Conservation (phyloP, 2,888 invertebrate species). For the Artemia sp. region DNA sequence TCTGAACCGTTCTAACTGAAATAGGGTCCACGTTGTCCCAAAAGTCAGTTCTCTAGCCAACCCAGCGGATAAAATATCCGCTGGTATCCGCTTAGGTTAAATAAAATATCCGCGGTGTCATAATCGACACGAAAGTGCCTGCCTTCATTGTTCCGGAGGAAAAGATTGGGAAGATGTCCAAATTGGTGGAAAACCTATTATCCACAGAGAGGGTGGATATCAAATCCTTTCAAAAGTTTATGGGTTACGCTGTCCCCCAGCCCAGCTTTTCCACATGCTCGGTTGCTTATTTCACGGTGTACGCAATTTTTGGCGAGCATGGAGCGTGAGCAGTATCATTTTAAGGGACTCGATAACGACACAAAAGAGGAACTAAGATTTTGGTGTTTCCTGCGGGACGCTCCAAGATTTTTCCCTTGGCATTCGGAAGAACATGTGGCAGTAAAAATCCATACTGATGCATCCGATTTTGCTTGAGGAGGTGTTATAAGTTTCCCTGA, state of each 20-base stretch:
- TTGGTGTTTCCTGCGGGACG: background rate
- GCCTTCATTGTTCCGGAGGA: background rate
- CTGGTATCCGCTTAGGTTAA: no score
- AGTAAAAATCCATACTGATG: background rate
- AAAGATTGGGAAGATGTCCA: background rate
- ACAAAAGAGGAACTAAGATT: background rate
- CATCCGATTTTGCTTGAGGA: background rate
- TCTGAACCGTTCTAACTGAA: background rate
- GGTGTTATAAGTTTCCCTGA: background rate
- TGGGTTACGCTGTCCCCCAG: background rate
- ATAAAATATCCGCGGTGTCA: background rate
- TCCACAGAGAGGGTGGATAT: background rate
- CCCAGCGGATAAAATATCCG: background rate
- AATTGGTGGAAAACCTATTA: background rate
- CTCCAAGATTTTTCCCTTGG: background rate
- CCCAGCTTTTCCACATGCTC: slow-evolving; percentile 3
- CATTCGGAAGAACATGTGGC: background rate
- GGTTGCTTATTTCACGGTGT: background rate
- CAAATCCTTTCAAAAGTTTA: background rate
- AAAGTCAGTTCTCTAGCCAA: background rate
- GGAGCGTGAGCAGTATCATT: background rate
- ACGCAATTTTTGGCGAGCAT: background rate
- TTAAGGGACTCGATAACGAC: background rate
- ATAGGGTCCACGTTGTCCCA: background rate
- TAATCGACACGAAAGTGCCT: background rate